Percentiles rank a stretch among this genome's conserved stretches.
These are phyloP conservation scores for Chiloscyllium punctatum DNA, from an alignment of 2,797 vertebrate species.

Conservation along the genomic window DNA sequence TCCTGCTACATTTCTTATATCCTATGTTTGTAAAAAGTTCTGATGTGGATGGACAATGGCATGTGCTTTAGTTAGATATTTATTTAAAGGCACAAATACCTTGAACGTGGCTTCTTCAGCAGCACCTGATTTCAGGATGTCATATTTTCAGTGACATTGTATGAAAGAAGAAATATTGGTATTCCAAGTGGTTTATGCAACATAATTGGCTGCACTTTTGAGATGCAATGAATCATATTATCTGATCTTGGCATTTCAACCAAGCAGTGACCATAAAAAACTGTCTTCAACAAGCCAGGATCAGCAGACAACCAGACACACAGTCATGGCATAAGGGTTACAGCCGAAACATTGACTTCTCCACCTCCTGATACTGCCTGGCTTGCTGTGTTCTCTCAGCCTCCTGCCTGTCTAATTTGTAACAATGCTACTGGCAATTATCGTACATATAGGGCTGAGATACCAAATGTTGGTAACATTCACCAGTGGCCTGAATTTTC, in stretches of 20 bases:
- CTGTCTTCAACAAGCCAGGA: background rate
- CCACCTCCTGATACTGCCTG: too few relatives aligned
- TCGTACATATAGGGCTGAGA: background rate
- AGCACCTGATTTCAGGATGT: background rate
- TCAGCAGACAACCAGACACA: background rate
- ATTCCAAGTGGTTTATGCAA: background rate
- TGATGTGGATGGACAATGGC: background rate
- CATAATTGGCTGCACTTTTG: background rate
- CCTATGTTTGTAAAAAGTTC: background rate
- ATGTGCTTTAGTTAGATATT: background rate
- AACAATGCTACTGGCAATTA: background rate
- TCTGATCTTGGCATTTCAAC: background rate
- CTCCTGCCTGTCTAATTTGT: too few relatives aligned
- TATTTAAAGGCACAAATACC: background rate
- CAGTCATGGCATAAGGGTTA: background rate
- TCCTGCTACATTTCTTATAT: background rate
- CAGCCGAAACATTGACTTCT: too few relatives aligned
- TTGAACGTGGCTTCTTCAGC: background rate
- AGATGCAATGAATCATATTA: background rate
- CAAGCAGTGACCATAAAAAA: background rate
- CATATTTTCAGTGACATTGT: background rate
- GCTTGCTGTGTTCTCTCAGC: too few relatives aligned
- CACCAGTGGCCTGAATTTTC: background rate
- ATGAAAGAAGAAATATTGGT: background rate
- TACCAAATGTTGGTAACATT: background rate